A percentile compares a stretch with the other conserved stretches of the same genome.
phyloP scores from a whole-genome alignment of 2,113 vertebrate species.

The Pelusios castaneus region DNA sequence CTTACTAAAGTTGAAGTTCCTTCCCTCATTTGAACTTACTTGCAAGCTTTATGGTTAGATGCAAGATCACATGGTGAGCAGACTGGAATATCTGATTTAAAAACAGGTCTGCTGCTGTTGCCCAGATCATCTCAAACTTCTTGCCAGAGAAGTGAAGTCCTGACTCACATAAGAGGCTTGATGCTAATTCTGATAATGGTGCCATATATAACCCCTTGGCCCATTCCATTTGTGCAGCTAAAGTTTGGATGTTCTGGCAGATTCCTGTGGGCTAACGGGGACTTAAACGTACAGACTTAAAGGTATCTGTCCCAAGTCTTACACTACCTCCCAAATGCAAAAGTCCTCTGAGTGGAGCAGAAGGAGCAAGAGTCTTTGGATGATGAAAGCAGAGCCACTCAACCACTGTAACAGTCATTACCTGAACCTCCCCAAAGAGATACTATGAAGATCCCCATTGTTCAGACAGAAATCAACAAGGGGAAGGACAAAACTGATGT shows the following conservation, averaged over 20 bases:
- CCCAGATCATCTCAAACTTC: neutral
- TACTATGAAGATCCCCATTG: neutral
- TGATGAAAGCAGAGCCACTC: neutral
- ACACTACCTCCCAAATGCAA: neutral
- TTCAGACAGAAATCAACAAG: neutral
- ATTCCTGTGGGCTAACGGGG: neutral
- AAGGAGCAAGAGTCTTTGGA: neutral
- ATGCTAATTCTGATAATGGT: neutral
- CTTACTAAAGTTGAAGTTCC: neutral
- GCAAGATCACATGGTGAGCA: neutral
- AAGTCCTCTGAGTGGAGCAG: neutral
- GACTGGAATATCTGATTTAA: neutral
- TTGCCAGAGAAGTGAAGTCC: neutral
- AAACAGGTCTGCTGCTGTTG: neutral
- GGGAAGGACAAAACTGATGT: neutral
- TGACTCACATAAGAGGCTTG: neutral
- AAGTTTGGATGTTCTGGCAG: neutral
- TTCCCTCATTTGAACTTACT: neutral
- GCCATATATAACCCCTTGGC: neutral
- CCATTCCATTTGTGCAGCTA: neutral
- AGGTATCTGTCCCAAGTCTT: neutral
- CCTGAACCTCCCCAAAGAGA: accelerated
- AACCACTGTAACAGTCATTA: neutral
- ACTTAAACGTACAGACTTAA: neutral
- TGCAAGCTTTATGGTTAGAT: neutral